Base-by-base conservation (phyloP, 2,113 vertebrate species). In the Aspidoscelis tigris region DNA sequence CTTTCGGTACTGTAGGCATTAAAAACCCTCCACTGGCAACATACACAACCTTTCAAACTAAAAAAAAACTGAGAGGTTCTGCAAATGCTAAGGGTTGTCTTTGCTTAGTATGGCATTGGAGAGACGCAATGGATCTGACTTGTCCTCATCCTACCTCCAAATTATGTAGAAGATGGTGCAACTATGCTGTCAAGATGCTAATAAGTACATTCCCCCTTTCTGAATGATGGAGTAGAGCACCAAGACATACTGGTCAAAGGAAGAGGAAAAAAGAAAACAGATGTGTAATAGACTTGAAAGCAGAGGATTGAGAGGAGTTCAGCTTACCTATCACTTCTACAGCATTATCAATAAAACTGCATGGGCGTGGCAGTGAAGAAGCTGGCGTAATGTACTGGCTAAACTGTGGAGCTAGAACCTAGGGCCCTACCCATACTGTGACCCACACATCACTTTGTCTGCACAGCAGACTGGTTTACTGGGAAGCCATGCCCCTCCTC, bases 1-100 rank as follows among this genome's bases (percentile, higher is more conserved):
- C 89, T 80, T 61, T 83, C 86, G 41, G 82, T 1, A 26, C 78
- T 16, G 5, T 82, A 90, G 78, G 89, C 91, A 92, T 92, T 90
- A 89, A 91, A 86, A 88, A 73, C 76, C 18, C 71, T 1, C 47
- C 68, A 83, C 84, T 88, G 91, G 89, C 82, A 0, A 3, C 41
- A 81, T 41, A 87, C 81, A 80, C 12, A 7, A 80, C 86, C 26
- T 65, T 88, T 92, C 26, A 14, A 81, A 4, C 90, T 89, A 90
- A 80, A 77, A 33, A 33, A 33, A 82, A 88, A 86, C 84, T 70
- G n/a, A 77, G 58, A 77, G 65, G 85, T 89, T 79, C 90, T 87
- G 73, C 86, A 6, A 47, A 75, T n/a, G 64, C 76, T 82, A 82
- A 84, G 89, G 50, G 64, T 24, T 4, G 76, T 76, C 50, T 69